These are phyloP conservation scores for Yoshiicerus persimilis DNA, from an alignment of 1,140 invertebrate genomes.

Conservation along the genomic window DNA sequence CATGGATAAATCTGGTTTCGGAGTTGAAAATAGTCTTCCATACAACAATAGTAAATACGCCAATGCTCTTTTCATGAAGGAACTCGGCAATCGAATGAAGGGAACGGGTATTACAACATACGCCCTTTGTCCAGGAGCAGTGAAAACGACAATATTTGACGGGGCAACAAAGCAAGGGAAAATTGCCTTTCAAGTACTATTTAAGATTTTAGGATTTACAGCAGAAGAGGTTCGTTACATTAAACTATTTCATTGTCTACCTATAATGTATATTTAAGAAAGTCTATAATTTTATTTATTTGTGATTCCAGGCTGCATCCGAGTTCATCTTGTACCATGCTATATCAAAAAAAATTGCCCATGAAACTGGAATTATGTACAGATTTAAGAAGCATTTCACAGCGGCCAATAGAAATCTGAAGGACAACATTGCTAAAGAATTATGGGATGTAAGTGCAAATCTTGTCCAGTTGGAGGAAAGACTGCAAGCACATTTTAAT, in stretches of 20 bases:
- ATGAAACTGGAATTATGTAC: slow-evolving; percentile 67
- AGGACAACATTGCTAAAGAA: background rate
- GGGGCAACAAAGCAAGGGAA: background rate
- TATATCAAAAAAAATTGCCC: slow-evolving; percentile 66
- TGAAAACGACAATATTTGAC: background rate
- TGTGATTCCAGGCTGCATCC: slow-evolving; percentile 65
- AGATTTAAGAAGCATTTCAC: background rate
- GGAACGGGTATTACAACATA: no score
- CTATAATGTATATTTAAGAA: no score
- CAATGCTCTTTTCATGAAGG: no score
- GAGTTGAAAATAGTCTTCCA: no score
- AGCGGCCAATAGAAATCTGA: background rate
- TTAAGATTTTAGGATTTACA: background rate
- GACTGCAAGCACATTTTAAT: no score
- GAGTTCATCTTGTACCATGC: slow-evolving; percentile 79
- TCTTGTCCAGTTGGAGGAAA: background rate
- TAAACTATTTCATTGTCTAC: no score
- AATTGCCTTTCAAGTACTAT: background rate
- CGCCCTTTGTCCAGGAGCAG: slow-evolving; percentile 13
- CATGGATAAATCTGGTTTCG: no score
- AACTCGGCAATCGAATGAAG: no score
- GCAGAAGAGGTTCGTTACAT: no score
- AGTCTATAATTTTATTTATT: no score
- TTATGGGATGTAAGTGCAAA: background rate
- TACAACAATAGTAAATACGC: no score